Base-by-base conservation (phyloP, 2,113 vertebrate genomes). In the Butastur rufipennis region DNA sequence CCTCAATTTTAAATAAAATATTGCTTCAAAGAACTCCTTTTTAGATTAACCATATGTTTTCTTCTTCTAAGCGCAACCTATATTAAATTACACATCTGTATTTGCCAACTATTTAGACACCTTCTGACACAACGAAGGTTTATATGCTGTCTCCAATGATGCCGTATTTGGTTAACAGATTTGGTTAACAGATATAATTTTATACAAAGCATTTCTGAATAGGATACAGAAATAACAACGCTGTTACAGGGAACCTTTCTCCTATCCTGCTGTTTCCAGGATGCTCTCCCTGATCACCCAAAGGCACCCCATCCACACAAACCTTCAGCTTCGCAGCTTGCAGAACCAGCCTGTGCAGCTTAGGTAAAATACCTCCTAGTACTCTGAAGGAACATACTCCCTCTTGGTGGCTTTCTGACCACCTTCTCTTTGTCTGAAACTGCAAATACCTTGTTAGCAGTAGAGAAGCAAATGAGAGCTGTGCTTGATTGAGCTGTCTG, bases 1-100 rank as follows among this genome's bases (percentile, higher is more conserved):
- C 75, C 93, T 81, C 80, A 90, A 83, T 12, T 86, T 74, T 88
- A 95, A 97, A 88, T 82, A 81, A 82, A 94, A 43, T 29, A 86
- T 8, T 87, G 50, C 77, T 87, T 91, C 65, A 89, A 84, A 65
- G 95, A 93, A 72, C 23, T 50, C 8, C 73, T 92, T 42, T 90
- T 80, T 56, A 93, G 58, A 87, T 80, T 59, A 65, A 81, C n/a
- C 18, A 0, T 66, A 42, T 36, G 22, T 16, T 86, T 81, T 55
- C 50, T 38, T 62, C 29, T 88, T 72, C 73, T 62, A 65, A 73
- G 50, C 70, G 70, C 58, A 66, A 42, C 18, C 15, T 6, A 6
- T 4, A 84, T 17, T 27, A 70, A 90, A 62, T 40, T 45, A 34
- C 66, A 80, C 32, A 47, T 42, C 78, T 93, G 43, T 84, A 61